Evolutionary conservation across 2,797 vertebrate species (phyloP).

Genomic region (Phataginus tetradactyla): DNA sequence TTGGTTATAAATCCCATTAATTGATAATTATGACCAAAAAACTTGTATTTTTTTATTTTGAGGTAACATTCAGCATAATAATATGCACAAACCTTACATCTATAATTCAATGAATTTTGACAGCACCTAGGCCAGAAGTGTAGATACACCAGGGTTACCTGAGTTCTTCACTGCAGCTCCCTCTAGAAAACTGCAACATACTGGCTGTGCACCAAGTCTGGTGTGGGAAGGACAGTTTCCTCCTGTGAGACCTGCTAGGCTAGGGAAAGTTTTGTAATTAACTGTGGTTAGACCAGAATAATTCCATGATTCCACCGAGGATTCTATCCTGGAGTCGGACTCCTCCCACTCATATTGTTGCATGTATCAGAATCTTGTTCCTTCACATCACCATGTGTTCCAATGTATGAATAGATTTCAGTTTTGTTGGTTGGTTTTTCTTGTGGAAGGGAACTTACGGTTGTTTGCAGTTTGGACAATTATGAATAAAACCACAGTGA

Average conservation of each 20-base stretch:
- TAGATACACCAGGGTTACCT: rapidly evolving
- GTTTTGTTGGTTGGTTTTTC: not conserved
- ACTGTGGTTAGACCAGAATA: too few species aligned
- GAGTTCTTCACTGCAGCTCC: not conserved
- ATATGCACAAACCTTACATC: not conserved
- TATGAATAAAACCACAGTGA: not conserved
- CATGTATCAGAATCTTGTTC: not conserved
- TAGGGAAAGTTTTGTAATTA: not conserved
- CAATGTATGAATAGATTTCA: not conserved
- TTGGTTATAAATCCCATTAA: not conserved
- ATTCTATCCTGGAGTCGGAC: not conserved
- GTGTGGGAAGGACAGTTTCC: not conserved
- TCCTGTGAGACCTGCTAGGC: rapidly evolving
- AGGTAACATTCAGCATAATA: not conserved
- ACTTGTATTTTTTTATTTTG: not conserved
- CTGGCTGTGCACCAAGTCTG: not conserved
- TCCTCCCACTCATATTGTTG: not conserved
- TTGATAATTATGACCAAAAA: not conserved
- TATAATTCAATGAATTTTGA: not conserved
- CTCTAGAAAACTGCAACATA: not conserved
- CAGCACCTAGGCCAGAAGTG: not conserved
- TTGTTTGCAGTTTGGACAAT: not conserved
- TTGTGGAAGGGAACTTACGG: not conserved
- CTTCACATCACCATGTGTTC: not conserved
- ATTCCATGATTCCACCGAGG: not conserved